A percentile compares a stretch with the other conserved stretches of the same genome.
phyloP scores from a whole-genome alignment of 2,113 vertebrate genomes.

The Prolemur simus region DNA sequence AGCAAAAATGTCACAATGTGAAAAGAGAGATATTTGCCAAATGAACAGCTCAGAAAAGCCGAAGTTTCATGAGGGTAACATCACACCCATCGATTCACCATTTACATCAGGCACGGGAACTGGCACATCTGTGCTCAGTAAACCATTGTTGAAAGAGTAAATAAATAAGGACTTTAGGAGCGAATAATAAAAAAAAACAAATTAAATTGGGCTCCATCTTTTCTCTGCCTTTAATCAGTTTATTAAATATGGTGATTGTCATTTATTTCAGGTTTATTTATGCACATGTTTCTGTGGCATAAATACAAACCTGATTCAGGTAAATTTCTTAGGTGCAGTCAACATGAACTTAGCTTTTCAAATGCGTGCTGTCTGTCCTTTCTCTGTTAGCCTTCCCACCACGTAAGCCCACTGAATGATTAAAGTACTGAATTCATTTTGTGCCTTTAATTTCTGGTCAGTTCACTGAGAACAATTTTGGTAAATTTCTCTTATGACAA shows the following conservation, averaged over 20 bases:
- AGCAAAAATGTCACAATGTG: not conserved
- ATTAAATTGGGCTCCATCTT: not conserved
- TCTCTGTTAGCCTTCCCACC: not conserved
- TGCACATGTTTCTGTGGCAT: not conserved
- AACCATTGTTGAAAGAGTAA: not conserved
- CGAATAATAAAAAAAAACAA: not conserved
- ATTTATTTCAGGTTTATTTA: not conserved
- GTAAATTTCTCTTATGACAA: not conserved
- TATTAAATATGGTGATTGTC: not conserved
- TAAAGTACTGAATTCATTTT: not conserved
- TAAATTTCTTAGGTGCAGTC: not conserved
- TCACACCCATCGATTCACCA: not conserved
- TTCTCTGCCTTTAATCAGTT: not conserved
- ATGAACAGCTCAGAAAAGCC: not conserved
- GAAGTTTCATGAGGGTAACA: accelerated
- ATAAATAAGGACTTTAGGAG: not conserved
- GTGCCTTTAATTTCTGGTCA: constrained; percentile 22
- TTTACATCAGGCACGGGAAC: accelerated
- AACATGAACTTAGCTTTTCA: accelerated
- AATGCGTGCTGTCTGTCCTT: not conserved
- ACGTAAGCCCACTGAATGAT: not conserved
- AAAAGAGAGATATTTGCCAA: not conserved
- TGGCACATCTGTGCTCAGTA: not conserved
- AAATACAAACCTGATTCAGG: not conserved
- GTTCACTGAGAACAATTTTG: constrained; percentile 27